Conservation (phyloP, 1,140 invertebrate species). For the Temnothorax nylanderi region DNA sequence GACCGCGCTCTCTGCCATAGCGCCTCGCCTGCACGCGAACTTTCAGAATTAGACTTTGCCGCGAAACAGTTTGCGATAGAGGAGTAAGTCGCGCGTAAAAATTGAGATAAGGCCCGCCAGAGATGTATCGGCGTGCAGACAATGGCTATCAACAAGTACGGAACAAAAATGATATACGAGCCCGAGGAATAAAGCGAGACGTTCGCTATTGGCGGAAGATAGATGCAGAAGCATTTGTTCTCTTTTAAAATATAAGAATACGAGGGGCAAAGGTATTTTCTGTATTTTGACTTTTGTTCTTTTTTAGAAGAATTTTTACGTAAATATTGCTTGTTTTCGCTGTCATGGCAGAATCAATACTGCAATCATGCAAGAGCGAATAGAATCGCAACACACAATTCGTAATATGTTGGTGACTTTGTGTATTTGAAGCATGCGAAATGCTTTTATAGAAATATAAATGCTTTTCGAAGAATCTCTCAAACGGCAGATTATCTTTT, state of each 20-base stretch:
- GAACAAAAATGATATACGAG: not conserved
- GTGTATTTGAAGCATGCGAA: not conserved
- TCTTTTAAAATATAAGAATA: not conserved
- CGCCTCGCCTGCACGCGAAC: not conserved
- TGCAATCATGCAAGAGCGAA: not conserved
- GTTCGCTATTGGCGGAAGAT: not conserved
- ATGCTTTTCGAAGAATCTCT: not conserved
- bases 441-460: not conserved
- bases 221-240: not conserved
- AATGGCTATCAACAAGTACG: slow-evolving; percentile 17
- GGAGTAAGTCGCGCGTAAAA: not conserved
- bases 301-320: not conserved
- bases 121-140: not conserved
- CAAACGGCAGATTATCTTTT: not conserved
- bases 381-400: not conserved
- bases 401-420: not conserved
- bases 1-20: no score
- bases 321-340: not conserved
- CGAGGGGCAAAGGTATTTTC: not conserved
- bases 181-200: not conserved
- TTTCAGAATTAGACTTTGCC: not conserved
- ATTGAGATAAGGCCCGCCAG: not conserved
- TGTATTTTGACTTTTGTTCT: not conserved
- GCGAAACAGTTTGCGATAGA: not conserved
- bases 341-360: not conserved